Evolutionary conservation across 2,113 vertebrate genomes (phyloP), one percentile per base, ranked within the genome.

Genomic region (Corythornis vintsioides): DNA sequence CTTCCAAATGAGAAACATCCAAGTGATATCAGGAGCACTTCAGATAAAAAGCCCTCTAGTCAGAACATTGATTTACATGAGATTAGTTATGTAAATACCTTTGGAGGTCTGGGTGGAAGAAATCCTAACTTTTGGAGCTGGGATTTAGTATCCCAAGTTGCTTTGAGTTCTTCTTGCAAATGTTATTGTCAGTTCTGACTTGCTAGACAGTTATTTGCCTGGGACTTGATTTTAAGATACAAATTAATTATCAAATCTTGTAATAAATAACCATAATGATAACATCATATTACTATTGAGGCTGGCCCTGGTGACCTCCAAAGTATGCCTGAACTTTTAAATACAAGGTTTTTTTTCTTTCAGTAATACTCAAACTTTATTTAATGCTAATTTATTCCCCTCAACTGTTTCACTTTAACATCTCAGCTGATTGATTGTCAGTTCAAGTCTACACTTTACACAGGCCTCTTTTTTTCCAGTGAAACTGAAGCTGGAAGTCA

Each of bases 391-490:
- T 72, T 89, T 76, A 73, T 89, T 83, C 33, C 38, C 35, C 9
- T 81, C 29, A 50, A 66, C 28, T 83, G 38, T 73, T 82, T 90
- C 13, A 67, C 38, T 88, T 90, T 24, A 95, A 48, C 57, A 33
- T 78, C 74, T 92, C 53, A 80, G 60, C 45, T 76, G 94, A 90
- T 75, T 67, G 85, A 93, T 64, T 86, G 90, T 79, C 79, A 77
- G 29, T 83, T 92, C 70, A 89, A 92, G 38, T 33, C 52, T 76
- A 60, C 47, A 53, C 14, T 28, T 66, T 79, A 35, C 55, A 73
- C 10, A 56, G 67, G 24, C 29, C 9, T 74, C 77, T 83, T 76
- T 81, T 64, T 69, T 72, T 4, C 17, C 15, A 22, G 10, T 78
- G 31, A 89, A 93, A 75, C 48, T 69, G 88, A 92, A 92, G 71